phyloP scores from a whole-genome alignment of 37 sponge, comb jelly and placozoan species.

The Axinella damicornis region DNA sequence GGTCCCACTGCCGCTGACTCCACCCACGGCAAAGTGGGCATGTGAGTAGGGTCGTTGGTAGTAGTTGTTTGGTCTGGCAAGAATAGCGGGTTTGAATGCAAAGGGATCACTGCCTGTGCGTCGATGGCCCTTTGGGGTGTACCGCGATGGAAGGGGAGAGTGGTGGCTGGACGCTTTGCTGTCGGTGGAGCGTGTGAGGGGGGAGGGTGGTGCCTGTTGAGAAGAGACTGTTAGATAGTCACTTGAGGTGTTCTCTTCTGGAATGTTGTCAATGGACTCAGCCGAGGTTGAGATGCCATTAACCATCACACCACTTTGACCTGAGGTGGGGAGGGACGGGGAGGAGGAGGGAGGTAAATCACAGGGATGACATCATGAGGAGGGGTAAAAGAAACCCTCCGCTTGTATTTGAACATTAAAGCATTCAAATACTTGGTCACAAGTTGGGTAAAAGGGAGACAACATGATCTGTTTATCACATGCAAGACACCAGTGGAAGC shows the following conservation, averaged over 20 bases:
- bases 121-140: constrained; percentile 71
- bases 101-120: constrained; percentile 86
- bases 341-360: background rate
- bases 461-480: no score
- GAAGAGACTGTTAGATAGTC: background rate
- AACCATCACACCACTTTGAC: background rate
- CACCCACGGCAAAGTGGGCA: constrained; percentile 12
- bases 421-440: no score
- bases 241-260: constrained; percentile 39
- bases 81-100: constrained; percentile 36
- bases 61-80: background rate
- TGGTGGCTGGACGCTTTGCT: constrained; percentile 2
- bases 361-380: background rate
- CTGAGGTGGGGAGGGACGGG: background rate
- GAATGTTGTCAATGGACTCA: constrained; percentile 55
- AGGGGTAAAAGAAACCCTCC: no score
- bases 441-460: no score
- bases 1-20: background rate
- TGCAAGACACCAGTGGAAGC: no score
- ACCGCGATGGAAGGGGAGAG: constrained; percentile 48
- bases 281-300: constrained; percentile 25
- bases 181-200: constrained; percentile 20
- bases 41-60: constrained; percentile 4
- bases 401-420: no score
- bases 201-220: constrained; percentile 15